Evolutionary conservation across 1,140 invertebrate genomes (phyloP), one percentile per base, ranked within the genome.

Genomic region (Oedothorax gibbosus): DNA sequence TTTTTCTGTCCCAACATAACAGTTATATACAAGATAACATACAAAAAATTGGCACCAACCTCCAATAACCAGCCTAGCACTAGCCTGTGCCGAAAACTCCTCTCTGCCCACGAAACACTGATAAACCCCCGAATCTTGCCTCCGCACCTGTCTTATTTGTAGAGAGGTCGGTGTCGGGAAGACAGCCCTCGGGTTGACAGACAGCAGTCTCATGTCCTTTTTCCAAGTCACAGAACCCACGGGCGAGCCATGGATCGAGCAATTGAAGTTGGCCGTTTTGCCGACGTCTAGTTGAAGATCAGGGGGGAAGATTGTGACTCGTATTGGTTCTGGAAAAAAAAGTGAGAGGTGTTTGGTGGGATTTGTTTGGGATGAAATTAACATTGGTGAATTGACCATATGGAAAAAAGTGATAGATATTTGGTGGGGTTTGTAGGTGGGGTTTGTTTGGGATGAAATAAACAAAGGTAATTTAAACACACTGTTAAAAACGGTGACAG

Each of bases 101-200:
- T 98, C 96, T 89, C 98, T 98, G 68, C 95, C 92, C 60, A 98
- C 95, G 88, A 98, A 97, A 89, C 97, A 99, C 88, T 98, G 97
- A 89, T 98, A 99, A 96, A 98, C 98, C 89, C 97, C 97, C 89
- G 96, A 96, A 89, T 98, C 97, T 90, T 97, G 95, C 88, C 97
- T 96, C 89, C 95, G 95, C 0, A 99, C 96, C 9, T 95, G 94
- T 0, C 85, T 75, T 2, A 91, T 88, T 68, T 89, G 86, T 15
- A 91, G 76, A n/a, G 88, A 82, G 56, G 85, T 83, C 12, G 79
- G 85, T 9, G 69, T 64, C 8, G 80, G 57, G n/a, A 82, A 68
- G 11, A 69, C 20, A 8, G 81, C 54, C 49, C 72, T 73, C 15
- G 49, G 69, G 71, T 78, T 78, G 54, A 18, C 57, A n/a, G 66